A percentile compares a stretch with the other conserved stretches of the same genome.
These are phyloP conservation scores for Oryzias curvinotus DNA, from an alignment of 2,113 vertebrate species.

Conservation along the genomic window DNA sequence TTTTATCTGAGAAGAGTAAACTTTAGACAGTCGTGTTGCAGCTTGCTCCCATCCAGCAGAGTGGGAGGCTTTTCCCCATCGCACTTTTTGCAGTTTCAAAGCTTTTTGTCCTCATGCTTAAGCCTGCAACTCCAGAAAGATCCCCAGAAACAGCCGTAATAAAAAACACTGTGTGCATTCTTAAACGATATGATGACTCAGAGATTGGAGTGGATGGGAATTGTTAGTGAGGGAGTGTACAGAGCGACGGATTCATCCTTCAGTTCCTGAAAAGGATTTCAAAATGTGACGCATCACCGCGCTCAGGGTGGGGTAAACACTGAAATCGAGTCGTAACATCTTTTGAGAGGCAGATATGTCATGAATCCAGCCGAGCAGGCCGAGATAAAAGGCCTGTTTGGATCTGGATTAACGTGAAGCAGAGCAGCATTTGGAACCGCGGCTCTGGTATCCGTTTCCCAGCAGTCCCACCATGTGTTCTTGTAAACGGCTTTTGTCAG, in stretches of 20 bases:
- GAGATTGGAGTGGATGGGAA: neutral
- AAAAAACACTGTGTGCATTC: neutral
- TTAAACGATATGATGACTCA: conserved; percentile 19
- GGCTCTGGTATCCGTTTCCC: too few species aligned
- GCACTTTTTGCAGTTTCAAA: conserved; percentile 2
- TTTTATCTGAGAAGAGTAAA: conserved; percentile 66
- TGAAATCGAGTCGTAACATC: conserved; percentile 13
- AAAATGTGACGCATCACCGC: conserved; percentile 1
- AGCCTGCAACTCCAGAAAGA: conserved; percentile 3
- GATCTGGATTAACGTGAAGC: conserved; percentile 1
- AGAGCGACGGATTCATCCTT: conserved; percentile 19
- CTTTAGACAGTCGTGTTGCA: conserved; percentile 63
- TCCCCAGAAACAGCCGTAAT: neutral
- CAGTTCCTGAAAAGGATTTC: conserved; percentile 27
- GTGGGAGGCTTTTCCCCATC: conserved; percentile 5
- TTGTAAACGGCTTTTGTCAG: too few species aligned
- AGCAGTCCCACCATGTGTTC: too few species aligned
- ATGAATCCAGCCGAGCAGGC: neutral
- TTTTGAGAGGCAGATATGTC: neutral
- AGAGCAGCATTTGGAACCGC: neutral
- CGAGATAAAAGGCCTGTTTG: neutral
- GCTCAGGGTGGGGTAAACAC: conserved; percentile 13
- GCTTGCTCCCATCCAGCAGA: conserved; percentile 44
- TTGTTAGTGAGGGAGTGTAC: conserved; percentile 29
- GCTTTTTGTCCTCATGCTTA: neutral